These are phyloP conservation scores for Simalia tracyae DNA, from an alignment of 2,797 vertebrate genomes.

Conservation along the genomic window DNA sequence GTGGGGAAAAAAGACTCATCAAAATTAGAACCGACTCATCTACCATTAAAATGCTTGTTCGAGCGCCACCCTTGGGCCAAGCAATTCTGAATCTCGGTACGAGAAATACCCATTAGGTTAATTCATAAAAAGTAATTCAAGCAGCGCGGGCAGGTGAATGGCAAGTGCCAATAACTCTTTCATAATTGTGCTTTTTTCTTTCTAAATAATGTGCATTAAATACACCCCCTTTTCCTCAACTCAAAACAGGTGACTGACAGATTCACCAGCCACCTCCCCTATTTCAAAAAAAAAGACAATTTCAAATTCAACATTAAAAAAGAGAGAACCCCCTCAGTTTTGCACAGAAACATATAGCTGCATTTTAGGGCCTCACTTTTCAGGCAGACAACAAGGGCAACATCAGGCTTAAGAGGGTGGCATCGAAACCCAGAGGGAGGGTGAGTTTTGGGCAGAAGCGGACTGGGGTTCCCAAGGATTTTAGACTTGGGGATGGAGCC, in stretches of 20 bases:
- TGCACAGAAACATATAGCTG: neutral
- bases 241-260: neutral
- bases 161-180: neutral
- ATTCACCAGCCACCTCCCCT: neutral
- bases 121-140: conserved; percentile 37
- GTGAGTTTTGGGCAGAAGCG: neutral
- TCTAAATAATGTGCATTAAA: neutral
- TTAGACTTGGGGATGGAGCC: neutral
- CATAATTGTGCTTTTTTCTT: conserved; percentile 45
- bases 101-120: conserved; percentile 43
- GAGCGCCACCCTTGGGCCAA: conserved; percentile 23
- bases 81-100: conserved; percentile 38
- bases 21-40: conserved; percentile 53
- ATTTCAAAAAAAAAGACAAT: neutral
- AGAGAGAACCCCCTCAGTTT: neutral
- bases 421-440: neutral
- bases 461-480: neutral
- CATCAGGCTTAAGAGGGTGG: neutral
- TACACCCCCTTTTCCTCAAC: neutral
- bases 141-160: neutral
- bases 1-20: neutral
- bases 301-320: neutral
- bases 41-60: conserved; percentile 48
- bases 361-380: neutral
- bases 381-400: neutral